Base-by-base conservation (phyloP, 2,888 invertebrate species). In the Eurytoma adleriae region DNA sequence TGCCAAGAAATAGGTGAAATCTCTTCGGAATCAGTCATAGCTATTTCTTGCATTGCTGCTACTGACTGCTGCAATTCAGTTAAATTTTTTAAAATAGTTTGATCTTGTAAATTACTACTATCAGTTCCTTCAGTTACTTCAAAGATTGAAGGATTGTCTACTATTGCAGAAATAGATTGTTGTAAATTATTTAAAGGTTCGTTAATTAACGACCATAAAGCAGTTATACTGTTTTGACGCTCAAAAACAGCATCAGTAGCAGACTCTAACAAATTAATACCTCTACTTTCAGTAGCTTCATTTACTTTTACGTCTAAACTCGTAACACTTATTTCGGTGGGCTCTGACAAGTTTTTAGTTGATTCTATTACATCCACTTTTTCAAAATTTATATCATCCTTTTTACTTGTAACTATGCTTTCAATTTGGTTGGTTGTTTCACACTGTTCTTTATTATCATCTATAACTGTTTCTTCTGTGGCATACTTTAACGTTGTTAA, bases 131-230 rank as follows among this genome's bases (percentile, higher is more conserved):
- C 48, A 5, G 72, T 64, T 12, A 30, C 16, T 40, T 40, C 40
- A 40, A 40, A 40, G 10, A 40, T 1, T 18, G 48, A 50, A 40
- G 80, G 72, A 14, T 80, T 82, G 72, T 84, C 83, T 40, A 85
- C 80, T 7, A 89, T 81, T 54, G 89, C 85, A 1, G 91, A 90
- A 57, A 92, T 89, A 24, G 87, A 92, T 85, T 79, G 87, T 85
- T 91, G 88, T 16, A 92, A 83, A 14, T 91, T 90, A 40, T 90
- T 89, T 61, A 93, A 85, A n/a, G 84, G 84, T 71, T 78, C 78
- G n/a, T 84, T 82, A 16, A 86, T 85, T 20, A 84, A 57, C 10
- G 84, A 85, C 82, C 85, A 82, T 10, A 85, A 64, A 81, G 83
- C 83, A 7, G 77, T 57, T 10, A 83, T 50, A 75, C 83, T 84